Evolutionary conservation across 2,113 vertebrate species (phyloP), one percentile per base, ranked within the genome.

Genomic region (Salvelinus alpinus): DNA sequence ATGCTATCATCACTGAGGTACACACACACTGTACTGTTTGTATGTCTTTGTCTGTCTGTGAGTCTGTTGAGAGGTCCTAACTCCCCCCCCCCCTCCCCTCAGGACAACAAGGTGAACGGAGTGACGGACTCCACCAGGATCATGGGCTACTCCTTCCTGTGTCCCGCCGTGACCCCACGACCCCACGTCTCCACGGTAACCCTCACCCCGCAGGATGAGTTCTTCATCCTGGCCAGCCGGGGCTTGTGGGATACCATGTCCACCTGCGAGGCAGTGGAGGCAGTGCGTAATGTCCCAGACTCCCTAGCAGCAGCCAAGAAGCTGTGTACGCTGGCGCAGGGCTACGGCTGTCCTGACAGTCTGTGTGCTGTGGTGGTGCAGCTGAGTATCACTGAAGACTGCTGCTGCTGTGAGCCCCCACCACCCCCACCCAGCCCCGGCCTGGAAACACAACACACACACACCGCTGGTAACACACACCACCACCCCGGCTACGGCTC

Each of bases 31-130:
- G 51, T 54, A 54, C 51, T 7, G 38, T 25, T 20, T 24, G n/a
- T 16, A 5, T 60, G n/a, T 54, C 25, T 54, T 18, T 47, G 60
- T 38, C 59, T 24, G 44, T 27, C 48, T 54, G 51, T 54, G 3
- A 18, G 16, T 54, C 51, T 54, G 51, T 54, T 5, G 64, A 38
- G 51, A 38, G 66, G 29, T 24, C 31, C 25, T 74, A 31, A n/a
- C 1, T 24, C 8, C 3, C 47, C 31, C 71, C 2, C 0, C n/a
- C 9, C 76, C 34, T 57, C 66, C 38, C 64, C 88, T 1, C 91
- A 99, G 98, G 98, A 99, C n/a, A 97, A 96, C 88, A 99, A 99
- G 92, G 96, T 99, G 77, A 97, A 96, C 0, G 98, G 97, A 0
- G 96, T 99, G 71, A 99, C 96, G 0, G 97, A 99, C 88, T 97